Evolutionary conservation across 1,140 invertebrate genomes (phyloP).

Genomic region (Mycetomoellerius zeteki): DNA sequence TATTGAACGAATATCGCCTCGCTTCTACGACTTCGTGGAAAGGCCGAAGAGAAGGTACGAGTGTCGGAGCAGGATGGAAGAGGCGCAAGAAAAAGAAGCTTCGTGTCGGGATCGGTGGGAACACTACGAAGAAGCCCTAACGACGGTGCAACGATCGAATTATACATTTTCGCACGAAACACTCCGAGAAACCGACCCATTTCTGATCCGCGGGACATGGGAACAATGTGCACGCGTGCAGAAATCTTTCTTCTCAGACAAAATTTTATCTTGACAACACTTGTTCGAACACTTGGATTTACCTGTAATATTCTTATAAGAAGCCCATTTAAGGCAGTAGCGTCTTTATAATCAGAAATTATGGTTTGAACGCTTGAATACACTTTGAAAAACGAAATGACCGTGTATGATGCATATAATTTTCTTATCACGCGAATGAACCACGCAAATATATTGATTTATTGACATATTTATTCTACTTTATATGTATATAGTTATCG

Average conservation of each 20-base stretch:
- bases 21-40: constrained; percentile 65
- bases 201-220: constrained; percentile 34
- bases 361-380: background rate
- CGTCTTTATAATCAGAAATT: constrained; percentile 18
- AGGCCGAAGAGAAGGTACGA: constrained; percentile 12
- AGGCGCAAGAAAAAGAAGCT: background rate
- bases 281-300: constrained; percentile 1
- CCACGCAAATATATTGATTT: constrained; percentile 13
- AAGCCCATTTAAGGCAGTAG: background rate
- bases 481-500: constrained; percentile 1
- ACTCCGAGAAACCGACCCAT: constrained; percentile 63
- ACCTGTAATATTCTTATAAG: no score
- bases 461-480: background rate
- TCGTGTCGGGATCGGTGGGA: constrained; percentile 60
- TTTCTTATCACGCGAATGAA: constrained; percentile 4
- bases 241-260: background rate
- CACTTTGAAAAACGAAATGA: background rate
- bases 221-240: constrained; percentile 23
- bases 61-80: constrained; percentile 6
- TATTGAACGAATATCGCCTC: constrained; percentile 51
- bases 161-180: constrained; percentile 65
- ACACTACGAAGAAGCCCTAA: constrained; percentile 17
- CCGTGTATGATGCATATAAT: background rate
- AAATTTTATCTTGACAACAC: background rate
- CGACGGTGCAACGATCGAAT: constrained; percentile 66